A percentile compares a stretch with the other conserved stretches of the same genome.
These are phyloP conservation scores for Aspidiotus rigidus DNA, from an alignment of 2,888 invertebrate genomes.

Conservation along the genomic window DNA sequence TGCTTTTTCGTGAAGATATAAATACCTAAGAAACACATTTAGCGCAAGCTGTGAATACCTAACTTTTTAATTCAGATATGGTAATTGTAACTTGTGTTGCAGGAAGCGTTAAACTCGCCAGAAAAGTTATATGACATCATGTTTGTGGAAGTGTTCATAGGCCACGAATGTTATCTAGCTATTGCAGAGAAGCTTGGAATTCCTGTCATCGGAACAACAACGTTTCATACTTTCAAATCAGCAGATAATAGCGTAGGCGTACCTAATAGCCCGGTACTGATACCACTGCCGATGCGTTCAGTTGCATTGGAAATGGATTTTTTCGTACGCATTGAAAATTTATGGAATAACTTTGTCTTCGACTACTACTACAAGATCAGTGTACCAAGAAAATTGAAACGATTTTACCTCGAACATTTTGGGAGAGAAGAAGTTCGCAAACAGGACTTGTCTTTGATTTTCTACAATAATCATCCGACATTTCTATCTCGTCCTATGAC, in stretches of 20 bases:
- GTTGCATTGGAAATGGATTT: neutral
- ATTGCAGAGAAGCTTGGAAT: conserved; percentile 10
- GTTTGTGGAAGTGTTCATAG: neutral
- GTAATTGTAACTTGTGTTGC: neutral
- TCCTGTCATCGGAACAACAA: conserved; percentile 9
- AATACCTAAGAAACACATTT: too few relatives aligned
- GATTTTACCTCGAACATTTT: conserved; percentile 8
- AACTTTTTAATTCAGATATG: too few relatives aligned
- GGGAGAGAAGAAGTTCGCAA: neutral
- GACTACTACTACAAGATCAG: neutral
- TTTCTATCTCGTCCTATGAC: conserved; percentile 10
- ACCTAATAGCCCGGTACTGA: neutral
- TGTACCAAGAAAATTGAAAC: neutral
- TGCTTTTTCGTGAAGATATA: too few relatives aligned
- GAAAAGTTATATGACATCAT: conserved; percentile 9
- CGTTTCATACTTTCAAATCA: neutral
- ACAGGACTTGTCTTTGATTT: neutral
- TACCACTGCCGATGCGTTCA: neutral
- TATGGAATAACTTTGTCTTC: neutral
- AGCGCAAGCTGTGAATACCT: too few relatives aligned
- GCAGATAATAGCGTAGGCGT: neutral
- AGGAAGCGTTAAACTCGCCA: conserved; percentile 1
- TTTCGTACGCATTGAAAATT: conserved; percentile 1
- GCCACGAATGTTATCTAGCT: conserved; percentile 12
- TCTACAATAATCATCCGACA: conserved; percentile 18